Evolutionary conservation across 2,888 invertebrate species (phyloP), one percentile per base, ranked within the genome.

Genomic region (Chymomyza fuscimana): DNA sequence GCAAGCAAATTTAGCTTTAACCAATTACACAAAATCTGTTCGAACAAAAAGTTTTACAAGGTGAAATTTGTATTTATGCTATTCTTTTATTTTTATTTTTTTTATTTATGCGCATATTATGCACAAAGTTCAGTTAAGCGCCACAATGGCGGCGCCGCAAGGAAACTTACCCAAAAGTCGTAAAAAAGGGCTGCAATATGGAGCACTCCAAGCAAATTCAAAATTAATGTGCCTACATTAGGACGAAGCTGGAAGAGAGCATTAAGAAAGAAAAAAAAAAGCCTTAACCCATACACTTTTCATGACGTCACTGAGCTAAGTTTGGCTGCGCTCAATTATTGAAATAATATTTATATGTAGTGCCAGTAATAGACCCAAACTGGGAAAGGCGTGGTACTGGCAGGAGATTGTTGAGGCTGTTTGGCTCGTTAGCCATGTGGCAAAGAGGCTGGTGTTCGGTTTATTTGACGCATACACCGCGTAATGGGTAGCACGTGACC

Each of bases 301-400:
- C 12, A 12, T 46, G 5, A 46, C 40, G 40, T 46, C 40, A 46
- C 40, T 46, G 40, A 46, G 40, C 40, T 46, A 46, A 46, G 12
- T 58, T 58, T 58, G 58, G 58, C 58, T 19, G n/a, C 74, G 71
- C 86, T 85, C 87, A 88, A 87, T 87, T 87, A 82, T 86, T 85
- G 69, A 80, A 82, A 82, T 88, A 88, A 85, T 88, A 88, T 88
- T 85, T 88, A 82, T 87, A 82, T 87, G 82, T 69, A 54, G 5
- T 74, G 62, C 19, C 59, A 51, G 58, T 25, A 32, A 59, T 54
- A 54, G 46, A 12, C 51, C 56, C 25, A 67, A 74, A 51, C 72
- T 77, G 74, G 61, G 61, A 50, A 67, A 63, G 59, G 72, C 74
- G 73, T 74, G 32, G 32, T 4, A 32, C 32, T 32, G 74, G 77